phyloP scores from a whole-genome alignment of 1,140 invertebrate genomes.

The Rhopalosiphum padi region DNA sequence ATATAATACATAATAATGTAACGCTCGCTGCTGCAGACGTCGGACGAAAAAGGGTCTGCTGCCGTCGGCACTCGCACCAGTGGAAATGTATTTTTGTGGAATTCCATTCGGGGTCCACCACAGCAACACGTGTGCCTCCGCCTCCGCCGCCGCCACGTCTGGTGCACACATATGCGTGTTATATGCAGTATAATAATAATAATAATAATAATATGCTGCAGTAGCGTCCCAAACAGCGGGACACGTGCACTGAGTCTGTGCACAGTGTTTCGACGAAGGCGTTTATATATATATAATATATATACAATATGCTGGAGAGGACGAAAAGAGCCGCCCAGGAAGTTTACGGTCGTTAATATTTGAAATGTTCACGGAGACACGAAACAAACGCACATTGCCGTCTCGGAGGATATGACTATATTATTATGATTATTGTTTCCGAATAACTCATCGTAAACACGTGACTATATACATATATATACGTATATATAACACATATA shows the following conservation, averaged over 20 bases:
- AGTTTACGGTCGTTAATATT: constrained; percentile 48
- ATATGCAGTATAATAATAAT: background rate
- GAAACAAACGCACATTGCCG: background rate
- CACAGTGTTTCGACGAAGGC: background rate
- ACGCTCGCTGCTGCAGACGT: background rate
- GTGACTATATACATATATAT: background rate
- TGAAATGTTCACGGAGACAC: background rate
- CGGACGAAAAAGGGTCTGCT: background rate
- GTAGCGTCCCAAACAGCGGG: background rate
- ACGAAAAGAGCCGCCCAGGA: constrained; percentile 29
- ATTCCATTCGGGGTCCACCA: background rate
- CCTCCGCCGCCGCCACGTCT: no score
- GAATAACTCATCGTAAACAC: background rate
- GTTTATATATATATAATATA: background rate
- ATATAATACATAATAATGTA: background rate
- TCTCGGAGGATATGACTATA: background rate
- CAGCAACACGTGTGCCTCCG: background rate
- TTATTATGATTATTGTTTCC: background rate
- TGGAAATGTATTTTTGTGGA: constrained; percentile 7
- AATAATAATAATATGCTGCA: constrained; percentile 7
- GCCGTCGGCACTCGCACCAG: background rate
- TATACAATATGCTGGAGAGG: background rate
- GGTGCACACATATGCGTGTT: background rate
- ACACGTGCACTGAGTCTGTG: background rate
- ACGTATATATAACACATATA: background rate